phyloP scores from a whole-genome alignment of 2,888 invertebrate genomes.

The Helleia helle region DNA sequence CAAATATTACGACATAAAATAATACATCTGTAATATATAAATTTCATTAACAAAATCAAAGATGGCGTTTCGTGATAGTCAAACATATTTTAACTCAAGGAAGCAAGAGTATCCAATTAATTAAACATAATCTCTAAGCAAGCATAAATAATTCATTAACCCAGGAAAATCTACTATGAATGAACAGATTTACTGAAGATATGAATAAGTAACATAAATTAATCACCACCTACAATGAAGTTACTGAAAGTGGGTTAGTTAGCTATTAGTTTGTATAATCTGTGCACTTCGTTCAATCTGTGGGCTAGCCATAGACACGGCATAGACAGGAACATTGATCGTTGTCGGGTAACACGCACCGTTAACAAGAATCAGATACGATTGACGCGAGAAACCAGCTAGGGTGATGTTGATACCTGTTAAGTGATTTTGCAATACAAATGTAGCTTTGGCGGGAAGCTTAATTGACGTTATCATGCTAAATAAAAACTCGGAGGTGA shows the following conservation, averaged over 20 bases:
- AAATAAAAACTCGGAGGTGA: no score
- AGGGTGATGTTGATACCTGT: not conserved
- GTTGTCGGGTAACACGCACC: slow-evolving; percentile 15
- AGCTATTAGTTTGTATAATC: slow-evolving; percentile 13
- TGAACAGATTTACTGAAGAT: not conserved
- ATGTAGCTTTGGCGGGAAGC: no score
- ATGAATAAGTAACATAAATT: not conserved
- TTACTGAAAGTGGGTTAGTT: slow-evolving; percentile 11
- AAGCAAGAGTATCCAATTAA: no score
- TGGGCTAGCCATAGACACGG: slow-evolving; percentile 8
- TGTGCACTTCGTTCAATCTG: slow-evolving; percentile 7
- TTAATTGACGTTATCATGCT: no score
- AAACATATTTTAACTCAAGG: not conserved
- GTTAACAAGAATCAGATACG: slow-evolving; percentile 21
- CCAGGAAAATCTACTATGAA: no score
- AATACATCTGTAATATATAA: no score
- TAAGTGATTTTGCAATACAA: not conserved
- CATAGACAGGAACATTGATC: slow-evolving; percentile 17
- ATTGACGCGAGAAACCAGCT: slow-evolving; percentile 11
- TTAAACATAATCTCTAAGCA: no score
- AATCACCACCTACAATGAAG: slow-evolving; percentile 9
- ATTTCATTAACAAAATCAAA: no score
- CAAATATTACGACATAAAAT: no score
- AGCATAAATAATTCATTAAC: no score
- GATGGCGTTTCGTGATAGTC: not conserved